A percentile compares a stretch with the other conserved stretches of the same genome.
phyloP scores from a whole-genome alignment of 2,113 vertebrate species.

The Origma solitaria region DNA sequence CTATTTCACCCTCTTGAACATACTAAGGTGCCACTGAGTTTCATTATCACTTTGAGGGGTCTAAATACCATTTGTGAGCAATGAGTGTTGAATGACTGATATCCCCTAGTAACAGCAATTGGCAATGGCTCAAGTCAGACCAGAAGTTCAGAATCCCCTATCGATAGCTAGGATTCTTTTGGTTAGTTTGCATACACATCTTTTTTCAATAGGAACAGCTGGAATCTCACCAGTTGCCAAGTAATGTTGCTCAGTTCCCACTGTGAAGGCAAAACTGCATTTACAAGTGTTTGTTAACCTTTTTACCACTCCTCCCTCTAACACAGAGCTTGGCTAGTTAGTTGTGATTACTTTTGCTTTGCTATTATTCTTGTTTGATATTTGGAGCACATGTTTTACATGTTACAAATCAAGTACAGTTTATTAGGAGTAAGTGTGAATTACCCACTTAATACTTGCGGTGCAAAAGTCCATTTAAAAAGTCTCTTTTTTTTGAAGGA shows the following conservation, averaged over 20 bases:
- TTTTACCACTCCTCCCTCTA: neutral
- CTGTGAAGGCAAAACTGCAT: neutral
- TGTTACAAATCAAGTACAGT: neutral
- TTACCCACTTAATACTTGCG: neutral
- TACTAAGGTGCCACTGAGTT: neutral
- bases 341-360: neutral
- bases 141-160: neutral
- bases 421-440: neutral
- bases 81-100: neutral
- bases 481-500: neutral
- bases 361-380: neutral
- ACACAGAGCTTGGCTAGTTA: neutral
- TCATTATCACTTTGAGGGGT: neutral
- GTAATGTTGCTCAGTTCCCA: neutral
- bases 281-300: neutral
- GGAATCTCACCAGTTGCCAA: neutral
- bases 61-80: neutral
- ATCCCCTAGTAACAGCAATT: neutral
- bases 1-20: neutral
- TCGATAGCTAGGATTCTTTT: neutral
- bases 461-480: neutral
- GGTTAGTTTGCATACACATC: neutral
- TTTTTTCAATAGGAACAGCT: neutral
- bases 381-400: neutral
- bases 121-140: neutral